Percentiles rank a stretch among this genome's conserved stretches.
Evolutionary conservation across 2,888 invertebrate species (phyloP).

Genomic region (Omphaloscelis lunosa): DNA sequence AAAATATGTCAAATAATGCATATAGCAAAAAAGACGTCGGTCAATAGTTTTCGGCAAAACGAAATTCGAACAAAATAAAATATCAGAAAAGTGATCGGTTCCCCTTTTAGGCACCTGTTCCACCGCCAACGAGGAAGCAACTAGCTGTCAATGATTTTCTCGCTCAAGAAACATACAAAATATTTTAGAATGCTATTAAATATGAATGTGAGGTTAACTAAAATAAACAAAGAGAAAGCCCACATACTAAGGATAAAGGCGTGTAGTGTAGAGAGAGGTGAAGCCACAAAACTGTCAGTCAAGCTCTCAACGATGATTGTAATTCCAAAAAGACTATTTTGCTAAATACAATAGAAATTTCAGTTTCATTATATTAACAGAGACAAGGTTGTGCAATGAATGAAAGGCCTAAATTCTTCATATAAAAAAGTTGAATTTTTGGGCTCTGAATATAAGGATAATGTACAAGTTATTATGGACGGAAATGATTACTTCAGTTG

Average conservation of each 20-base stretch:
- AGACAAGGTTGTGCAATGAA: not conserved
- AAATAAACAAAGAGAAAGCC: conserved; percentile 18
- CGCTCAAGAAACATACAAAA: too few relatives aligned
- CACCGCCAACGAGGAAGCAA: not conserved
- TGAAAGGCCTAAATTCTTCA: not conserved
- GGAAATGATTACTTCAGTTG: not conserved
- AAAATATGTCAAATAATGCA: too few relatives aligned
- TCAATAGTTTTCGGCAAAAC: too few relatives aligned
- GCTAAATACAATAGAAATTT: not conserved
- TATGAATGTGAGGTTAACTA: not conserved
- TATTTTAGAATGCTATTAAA: too few relatives aligned
- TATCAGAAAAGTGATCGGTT: too few relatives aligned
- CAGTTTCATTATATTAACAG: not conserved
- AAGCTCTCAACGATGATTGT: conserved; percentile 7
- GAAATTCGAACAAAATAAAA: too few relatives aligned
- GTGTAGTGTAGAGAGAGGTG: conserved; percentile 21
- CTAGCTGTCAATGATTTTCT: too few relatives aligned
- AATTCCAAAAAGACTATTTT: not conserved
- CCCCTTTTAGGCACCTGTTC: not conserved
- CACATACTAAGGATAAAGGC: conserved; percentile 12
- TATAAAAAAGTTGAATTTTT: not conserved
- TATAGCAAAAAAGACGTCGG: too few relatives aligned
- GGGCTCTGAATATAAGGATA: not conserved
- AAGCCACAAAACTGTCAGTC: conserved; percentile 25
- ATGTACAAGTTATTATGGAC: not conserved